Conservation (phyloP, 2,797 vertebrate genomes). For the Thunnus albacares region DNA sequence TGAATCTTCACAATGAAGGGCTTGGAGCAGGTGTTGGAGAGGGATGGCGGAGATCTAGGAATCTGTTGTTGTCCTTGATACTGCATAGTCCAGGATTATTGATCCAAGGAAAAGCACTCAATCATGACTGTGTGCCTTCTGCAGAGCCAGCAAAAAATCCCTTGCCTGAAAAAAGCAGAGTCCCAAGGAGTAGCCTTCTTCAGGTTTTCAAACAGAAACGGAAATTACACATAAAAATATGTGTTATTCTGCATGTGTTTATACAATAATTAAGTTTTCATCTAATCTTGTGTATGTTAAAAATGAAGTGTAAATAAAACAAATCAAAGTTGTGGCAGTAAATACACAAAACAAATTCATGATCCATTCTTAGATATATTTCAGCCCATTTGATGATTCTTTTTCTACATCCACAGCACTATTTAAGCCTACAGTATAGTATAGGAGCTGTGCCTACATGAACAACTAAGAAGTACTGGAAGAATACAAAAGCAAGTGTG, state of each 20-base stretch:
- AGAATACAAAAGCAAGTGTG: not conserved
- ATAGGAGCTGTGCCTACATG: slow-evolving; percentile 2
- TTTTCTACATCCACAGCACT: not conserved
- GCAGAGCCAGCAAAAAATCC: slow-evolving; percentile 71
- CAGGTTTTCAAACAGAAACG: slow-evolving; percentile 22
- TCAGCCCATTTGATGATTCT: not conserved
- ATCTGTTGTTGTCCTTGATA: slow-evolving; percentile 76
- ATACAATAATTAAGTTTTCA: not conserved
- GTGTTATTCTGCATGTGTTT: slow-evolving; percentile 3
- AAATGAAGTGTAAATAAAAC: no score
- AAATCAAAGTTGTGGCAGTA: not conserved
- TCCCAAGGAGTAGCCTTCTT: slow-evolving; percentile 17
- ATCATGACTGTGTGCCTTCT: slow-evolving; percentile 76
- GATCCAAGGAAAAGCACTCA: slow-evolving; percentile 76
- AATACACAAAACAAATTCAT: slow-evolving; percentile 3
- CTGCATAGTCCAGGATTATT: slow-evolving; percentile 74
- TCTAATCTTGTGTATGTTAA: slow-evolving; percentile 1
- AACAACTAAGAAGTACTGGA: not conserved
- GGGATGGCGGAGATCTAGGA: slow-evolving; percentile 57
- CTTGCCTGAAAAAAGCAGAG: slow-evolving; percentile 47
- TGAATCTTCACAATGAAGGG: slow-evolving; percentile 41
- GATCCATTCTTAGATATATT: not conserved
- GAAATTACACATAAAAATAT: slow-evolving; percentile 16
- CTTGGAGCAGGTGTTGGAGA: slow-evolving; percentile 56
- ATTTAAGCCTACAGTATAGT: not conserved